Evolutionary conservation across 1,140 invertebrate genomes (phyloP), one percentile per base, ranked within the genome.

Genomic region (Neotoxoptera formosana): DNA sequence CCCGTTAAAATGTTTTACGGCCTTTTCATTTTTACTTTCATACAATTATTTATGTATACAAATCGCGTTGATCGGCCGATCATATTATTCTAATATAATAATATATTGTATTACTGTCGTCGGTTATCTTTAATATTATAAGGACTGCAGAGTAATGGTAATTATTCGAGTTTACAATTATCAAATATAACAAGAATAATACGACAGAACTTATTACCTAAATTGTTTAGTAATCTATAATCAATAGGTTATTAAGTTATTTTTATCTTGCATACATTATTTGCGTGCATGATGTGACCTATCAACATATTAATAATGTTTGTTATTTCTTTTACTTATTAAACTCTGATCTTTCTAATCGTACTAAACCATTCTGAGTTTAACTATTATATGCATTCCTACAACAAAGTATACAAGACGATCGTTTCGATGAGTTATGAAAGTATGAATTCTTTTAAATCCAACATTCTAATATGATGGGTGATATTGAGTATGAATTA

Each of bases 341-440:
- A 56, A 51, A 89, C 88, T 89, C 23, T 89, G 88, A 89, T 53
- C 88, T 89, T 89, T 41, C 48, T 89, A 89, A 89, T 89, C 88
- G 48, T 53, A 88, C 7, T 51, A 36, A 53, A 11, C 21, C 41
- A 36, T 53, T 76, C 9, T 1, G 14, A 53, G 21, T 53, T 34
- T 17, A 53, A 23, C 51, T 53, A 53, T 53, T 7, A 17, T n/a
- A 87, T 30, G 20, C 47, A 48, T 48, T 21, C 36, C 30, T 30
- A 25, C 2, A 51, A 23, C 41, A 41, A 41, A 4, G 17, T 36
- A 25, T 89, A 56, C 34, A 41, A 89, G 23, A 41, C 11, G 88
- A 89, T 56, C 20, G 34, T 56, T 89, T 41, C 51, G 51, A 36
- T n/a, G 34, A 36, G 34, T 51, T 36, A 56, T 53, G 2, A 87